Percentiles rank a stretch among this genome's conserved stretches.
Conservation (phyloP, 2,797 vertebrate species). For the Ceyx erithaca region DNA sequence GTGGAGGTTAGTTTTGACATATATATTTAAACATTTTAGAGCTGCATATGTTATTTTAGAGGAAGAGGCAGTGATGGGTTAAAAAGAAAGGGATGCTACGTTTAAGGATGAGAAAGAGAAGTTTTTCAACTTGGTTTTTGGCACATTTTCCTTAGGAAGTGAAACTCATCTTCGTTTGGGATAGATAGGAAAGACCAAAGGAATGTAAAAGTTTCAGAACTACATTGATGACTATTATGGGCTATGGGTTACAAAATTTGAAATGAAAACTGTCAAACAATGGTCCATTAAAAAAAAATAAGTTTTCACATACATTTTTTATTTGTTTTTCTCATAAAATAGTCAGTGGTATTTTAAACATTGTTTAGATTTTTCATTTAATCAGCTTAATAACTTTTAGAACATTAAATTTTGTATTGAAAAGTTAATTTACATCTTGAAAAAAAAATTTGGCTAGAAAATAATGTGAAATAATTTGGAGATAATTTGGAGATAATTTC, state of each 20-base stretch:
- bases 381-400: not conserved
- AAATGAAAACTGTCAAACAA: not conserved
- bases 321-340: not conserved
- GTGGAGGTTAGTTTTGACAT: not conserved
- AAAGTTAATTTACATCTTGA: not conserved
- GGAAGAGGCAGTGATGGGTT: not conserved
- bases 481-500: not conserved
- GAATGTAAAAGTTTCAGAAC: not conserved
- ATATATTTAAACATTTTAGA: not conserved
- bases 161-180: not conserved
- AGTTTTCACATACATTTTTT: not conserved
- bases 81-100: not conserved
- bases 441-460: not conserved
- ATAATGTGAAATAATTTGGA: not conserved
- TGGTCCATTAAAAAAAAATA: not conserved
- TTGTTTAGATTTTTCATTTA: not conserved
- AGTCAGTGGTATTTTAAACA: not conserved
- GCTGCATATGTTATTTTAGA: not conserved
- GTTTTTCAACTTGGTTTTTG: not conserved
- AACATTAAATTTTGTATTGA: not conserved
- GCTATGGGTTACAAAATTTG: rapidly evolving
- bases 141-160: not conserved
- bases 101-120: not conserved
- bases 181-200: not conserved
- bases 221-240: not conserved